These are phyloP conservation scores for Ophion costatus DNA, from an alignment of 2,888 invertebrate genomes.

Conservation along the genomic window DNA sequence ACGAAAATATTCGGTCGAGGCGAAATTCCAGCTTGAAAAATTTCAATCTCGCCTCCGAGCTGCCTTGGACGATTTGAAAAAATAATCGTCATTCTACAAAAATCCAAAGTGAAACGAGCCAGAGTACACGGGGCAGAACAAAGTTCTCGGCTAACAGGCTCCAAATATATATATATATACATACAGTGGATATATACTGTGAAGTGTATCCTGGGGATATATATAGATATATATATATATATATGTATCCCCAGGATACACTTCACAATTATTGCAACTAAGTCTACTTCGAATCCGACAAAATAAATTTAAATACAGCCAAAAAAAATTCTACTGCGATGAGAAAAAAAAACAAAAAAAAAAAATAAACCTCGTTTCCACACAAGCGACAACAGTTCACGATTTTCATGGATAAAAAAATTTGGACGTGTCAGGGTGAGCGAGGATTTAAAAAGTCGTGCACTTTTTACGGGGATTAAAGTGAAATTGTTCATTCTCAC, in stretches of 20 bases:
- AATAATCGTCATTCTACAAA: constrained; percentile 38
- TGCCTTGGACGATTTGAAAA: constrained; percentile 11
- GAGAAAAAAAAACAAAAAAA: too few species aligned
- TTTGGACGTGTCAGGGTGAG: constrained; percentile 20
- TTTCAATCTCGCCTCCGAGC: constrained; percentile 34
- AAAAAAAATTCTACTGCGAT: background rate
- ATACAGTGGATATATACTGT: too few species aligned
- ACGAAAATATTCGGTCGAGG: constrained; percentile 56
- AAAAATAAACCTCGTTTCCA: background rate
- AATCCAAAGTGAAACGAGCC: background rate
- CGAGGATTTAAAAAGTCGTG: constrained; percentile 49
- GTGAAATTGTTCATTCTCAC: constrained; percentile 56
- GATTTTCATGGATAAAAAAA: constrained; percentile 4
- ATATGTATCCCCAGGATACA: background rate
- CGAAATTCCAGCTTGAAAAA: constrained; percentile 42
- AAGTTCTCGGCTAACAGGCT: background rate
- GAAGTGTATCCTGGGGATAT: too few species aligned
- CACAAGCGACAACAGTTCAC: background rate
- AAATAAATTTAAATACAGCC: background rate
- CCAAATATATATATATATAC: background rate
- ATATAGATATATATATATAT: background rate
- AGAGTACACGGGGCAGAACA: background rate
- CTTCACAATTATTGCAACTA: background rate
- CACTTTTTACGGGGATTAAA: constrained; percentile 55
- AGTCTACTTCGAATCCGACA: background rate